phyloP scores from a whole-genome alignment of 2,797 vertebrate genomes.

The Champsocephalus esox region DNA sequence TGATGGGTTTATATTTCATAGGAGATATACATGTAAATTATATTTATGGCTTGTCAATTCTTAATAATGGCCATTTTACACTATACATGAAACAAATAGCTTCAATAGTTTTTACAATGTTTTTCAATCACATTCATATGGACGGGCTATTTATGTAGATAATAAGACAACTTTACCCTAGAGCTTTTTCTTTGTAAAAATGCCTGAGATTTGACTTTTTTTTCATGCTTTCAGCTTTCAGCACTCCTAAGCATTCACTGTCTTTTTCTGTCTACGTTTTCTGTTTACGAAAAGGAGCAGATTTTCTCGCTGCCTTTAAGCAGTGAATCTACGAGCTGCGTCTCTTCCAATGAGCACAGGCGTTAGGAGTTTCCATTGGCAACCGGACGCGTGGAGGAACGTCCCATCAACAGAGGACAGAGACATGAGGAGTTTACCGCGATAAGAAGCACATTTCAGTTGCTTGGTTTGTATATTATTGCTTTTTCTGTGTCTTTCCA shows the following conservation, averaged over 20 bases:
- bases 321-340: too few relatives aligned
- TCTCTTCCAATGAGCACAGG: background rate
- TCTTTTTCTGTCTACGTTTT: background rate
- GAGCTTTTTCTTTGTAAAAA: background rate
- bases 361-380: slow-evolving; percentile 68
- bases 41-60: background rate
- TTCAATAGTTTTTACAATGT: background rate
- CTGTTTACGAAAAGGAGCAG: background rate
- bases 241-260: background rate
- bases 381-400: slow-evolving; percentile 48
- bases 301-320: background rate
- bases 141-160: background rate
- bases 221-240: background rate
- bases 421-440: background rate
- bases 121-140: background rate
- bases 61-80: background rate
- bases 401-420: background rate
- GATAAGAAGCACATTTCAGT: slow-evolving; percentile 10
- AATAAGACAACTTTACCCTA: background rate
- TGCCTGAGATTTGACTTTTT: background rate
- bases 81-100: too few relatives aligned
- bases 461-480: background rate
- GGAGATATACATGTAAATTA: background rate
- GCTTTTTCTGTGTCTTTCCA: background rate
- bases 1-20: background rate